Percentiles rank a stretch among this genome's conserved stretches.
Evolutionary conservation across 2,797 vertebrate genomes (phyloP).

Genomic region (Nannoperca obscura): DNA sequence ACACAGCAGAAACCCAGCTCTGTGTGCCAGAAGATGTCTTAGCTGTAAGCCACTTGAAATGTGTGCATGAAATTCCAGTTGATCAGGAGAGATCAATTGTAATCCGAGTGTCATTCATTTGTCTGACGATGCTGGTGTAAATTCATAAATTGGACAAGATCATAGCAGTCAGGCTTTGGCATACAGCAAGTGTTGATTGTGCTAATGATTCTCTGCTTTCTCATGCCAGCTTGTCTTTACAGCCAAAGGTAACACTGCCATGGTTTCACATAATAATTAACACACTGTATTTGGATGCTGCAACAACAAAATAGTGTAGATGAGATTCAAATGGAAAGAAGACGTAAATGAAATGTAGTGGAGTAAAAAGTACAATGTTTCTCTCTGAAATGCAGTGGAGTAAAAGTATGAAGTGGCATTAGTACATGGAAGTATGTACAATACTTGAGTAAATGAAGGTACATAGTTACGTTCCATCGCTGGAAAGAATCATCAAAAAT

Average conservation of each 20-base stretch:
- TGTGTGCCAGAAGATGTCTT: conserved; percentile 62
- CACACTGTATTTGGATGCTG: conserved; percentile 25
- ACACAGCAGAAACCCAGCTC: conserved; percentile 38
- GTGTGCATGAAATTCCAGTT: conserved; percentile 59
- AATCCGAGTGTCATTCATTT: conserved; percentile 55
- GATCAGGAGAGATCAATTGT: conserved; percentile 63
- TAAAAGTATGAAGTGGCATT: not conserved
- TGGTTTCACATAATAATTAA: conserved; percentile 43
- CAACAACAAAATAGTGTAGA: not conserved
- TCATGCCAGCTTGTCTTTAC: conserved; percentile 48
- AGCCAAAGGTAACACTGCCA: conserved; percentile 56
- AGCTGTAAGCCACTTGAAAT: conserved; percentile 65
- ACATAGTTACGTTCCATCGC: not conserved
- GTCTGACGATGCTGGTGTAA: conserved; percentile 26
- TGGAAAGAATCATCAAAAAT: conserved; percentile 30
- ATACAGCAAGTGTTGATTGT: conserved; percentile 50
- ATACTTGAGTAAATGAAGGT: not conserved
- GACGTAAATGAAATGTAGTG: not conserved
- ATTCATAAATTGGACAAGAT: conserved; percentile 46
- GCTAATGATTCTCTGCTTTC: conserved; percentile 59
- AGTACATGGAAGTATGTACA: not conserved
- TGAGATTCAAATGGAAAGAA: conserved; percentile 7
- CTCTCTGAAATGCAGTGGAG: not conserved
- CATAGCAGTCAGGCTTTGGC: conserved; percentile 38
- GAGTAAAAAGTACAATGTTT: not conserved